Conservation (phyloP, 92 coral and sea anemone genomes). For the Paramuricea clavata region DNA sequence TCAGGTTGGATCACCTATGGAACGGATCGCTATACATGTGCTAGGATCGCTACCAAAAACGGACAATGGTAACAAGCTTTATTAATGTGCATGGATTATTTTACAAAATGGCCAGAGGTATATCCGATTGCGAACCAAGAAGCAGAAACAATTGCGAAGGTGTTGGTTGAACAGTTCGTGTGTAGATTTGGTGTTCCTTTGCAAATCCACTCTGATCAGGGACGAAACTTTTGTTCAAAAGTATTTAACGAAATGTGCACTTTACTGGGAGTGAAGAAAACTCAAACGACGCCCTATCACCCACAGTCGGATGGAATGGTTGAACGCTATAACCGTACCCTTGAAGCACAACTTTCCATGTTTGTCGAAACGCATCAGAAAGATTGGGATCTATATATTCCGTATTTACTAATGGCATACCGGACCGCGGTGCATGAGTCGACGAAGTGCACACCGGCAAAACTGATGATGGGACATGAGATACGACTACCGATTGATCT, state of each 20-base stretch:
- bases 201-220: slow-evolving; percentile 10
- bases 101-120: slow-evolving; percentile 47
- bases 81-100: slow-evolving; percentile 29
- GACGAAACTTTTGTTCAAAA: background rate
- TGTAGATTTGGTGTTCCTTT: slow-evolving; percentile 52
- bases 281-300: slow-evolving; percentile 12
- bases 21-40: slow-evolving; percentile 24
- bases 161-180: slow-evolving; percentile 25
- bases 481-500: slow-evolving; percentile 21
- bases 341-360: slow-evolving; percentile 39
- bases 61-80: slow-evolving; percentile 4
- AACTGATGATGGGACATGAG: slow-evolving; percentile 27
- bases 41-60: slow-evolving; percentile 41
- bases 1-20: slow-evolving; percentile 19
- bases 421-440: slow-evolving; percentile 25
- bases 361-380: slow-evolving; percentile 19
- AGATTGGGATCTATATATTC: slow-evolving; percentile 43
- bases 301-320: slow-evolving; percentile 37
- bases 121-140: slow-evolving; percentile 41
- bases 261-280: background rate
- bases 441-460: slow-evolving; percentile 29
- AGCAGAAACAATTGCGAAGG: slow-evolving; percentile 23
- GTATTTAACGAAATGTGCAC: background rate
- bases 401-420: slow-evolving; percentile 14
- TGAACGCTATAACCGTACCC: slow-evolving; percentile 13